Evolutionary conservation across 2,888 invertebrate species (phyloP), one percentile per base, ranked within the genome.

Genomic region (Melolontha melolontha): DNA sequence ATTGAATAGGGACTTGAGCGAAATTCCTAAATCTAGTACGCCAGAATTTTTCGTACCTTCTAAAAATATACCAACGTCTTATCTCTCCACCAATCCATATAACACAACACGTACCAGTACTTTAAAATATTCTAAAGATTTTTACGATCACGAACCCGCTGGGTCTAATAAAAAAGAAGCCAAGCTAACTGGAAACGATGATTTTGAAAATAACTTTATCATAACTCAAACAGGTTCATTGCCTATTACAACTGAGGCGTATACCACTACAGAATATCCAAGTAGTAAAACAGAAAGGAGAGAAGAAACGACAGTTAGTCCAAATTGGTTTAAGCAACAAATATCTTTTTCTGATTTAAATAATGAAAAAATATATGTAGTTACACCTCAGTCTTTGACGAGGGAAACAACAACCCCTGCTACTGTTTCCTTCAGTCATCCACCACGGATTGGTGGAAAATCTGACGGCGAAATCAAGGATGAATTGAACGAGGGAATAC

Each of bases 321-420:
- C 59, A 0, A 85, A 85, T 1, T 93, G 93, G 93, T 89, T 89
- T 44, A 85, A 87, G 76, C 86, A 90, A 71, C 87, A 90, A 78
- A 88, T 92, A 1, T 89, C 91, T 14, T 90, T 92, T 78, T 91
- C 92, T 10, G 90, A 92, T n/a, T 82, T 89, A 67, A 92, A 92
- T 4, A 90, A 91, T 76, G 94, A 94, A 83, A 92, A 91, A 79
- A 88, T 94, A 0, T 93, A 93, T 75, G 92, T 94, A 0, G 93
- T 94, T 0, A 94, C 94, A 2, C 93, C 94, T 0, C 90, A 91
- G 77, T 87, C 91, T 14, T 86, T 86, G 84, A 82, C 79, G 71
- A 84, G 83, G 54, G 70, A 66, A 27, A 77, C 75, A 22, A 75
- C 75, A 44, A 77, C 76, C 16, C 78, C 75, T 11, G 75, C 78